Conservation (phyloP, 53 echinoderm and acorn worm genomes). For the Actinopyga echinites region DNA sequence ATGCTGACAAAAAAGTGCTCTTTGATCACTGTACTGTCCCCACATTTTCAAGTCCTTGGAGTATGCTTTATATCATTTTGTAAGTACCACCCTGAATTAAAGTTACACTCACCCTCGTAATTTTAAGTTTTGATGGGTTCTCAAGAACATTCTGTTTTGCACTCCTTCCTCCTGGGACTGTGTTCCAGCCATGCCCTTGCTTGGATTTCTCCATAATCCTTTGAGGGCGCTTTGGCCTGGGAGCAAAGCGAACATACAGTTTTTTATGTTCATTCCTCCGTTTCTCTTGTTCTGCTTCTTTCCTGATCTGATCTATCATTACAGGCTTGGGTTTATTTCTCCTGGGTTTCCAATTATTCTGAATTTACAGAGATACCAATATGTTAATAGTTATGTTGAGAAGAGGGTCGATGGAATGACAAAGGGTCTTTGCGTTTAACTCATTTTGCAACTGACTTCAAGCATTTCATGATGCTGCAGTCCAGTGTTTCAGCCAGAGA, state of each 20-base stretch:
- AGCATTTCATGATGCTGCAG: too few relatives aligned
- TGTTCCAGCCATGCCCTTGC: slow-evolving; percentile 85
- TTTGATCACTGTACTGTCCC: too few relatives aligned
- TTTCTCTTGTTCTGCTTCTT: slow-evolving; percentile 74
- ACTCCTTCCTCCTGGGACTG: slow-evolving; percentile 48
- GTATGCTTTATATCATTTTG: too few relatives aligned
- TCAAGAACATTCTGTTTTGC: slow-evolving; percentile 35
- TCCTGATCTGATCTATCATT: slow-evolving; percentile 88
- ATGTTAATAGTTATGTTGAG: not conserved
- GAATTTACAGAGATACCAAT: not conserved
- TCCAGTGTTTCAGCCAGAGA: too few relatives aligned
- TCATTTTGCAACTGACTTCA: too few relatives aligned
- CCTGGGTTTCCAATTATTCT: slow-evolving; percentile 86
- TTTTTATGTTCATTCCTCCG: slow-evolving; percentile 62
- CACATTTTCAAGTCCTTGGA: too few relatives aligned
- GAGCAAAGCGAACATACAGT: not conserved
- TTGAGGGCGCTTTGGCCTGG: not conserved
- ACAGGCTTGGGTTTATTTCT: slow-evolving; percentile 72
- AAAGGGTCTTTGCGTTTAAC: too few relatives aligned
- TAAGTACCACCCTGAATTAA: too few relatives aligned
- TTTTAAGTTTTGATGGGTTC: slow-evolving; percentile 68
- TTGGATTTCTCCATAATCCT: slow-evolving; percentile 44
- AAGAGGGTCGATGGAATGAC: too few relatives aligned
- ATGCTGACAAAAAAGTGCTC: too few relatives aligned
- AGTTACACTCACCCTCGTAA: slow-evolving; percentile 63